phyloP scores from a whole-genome alignment of 2,797 vertebrate species.

The Sphenodon punctatus region DNA sequence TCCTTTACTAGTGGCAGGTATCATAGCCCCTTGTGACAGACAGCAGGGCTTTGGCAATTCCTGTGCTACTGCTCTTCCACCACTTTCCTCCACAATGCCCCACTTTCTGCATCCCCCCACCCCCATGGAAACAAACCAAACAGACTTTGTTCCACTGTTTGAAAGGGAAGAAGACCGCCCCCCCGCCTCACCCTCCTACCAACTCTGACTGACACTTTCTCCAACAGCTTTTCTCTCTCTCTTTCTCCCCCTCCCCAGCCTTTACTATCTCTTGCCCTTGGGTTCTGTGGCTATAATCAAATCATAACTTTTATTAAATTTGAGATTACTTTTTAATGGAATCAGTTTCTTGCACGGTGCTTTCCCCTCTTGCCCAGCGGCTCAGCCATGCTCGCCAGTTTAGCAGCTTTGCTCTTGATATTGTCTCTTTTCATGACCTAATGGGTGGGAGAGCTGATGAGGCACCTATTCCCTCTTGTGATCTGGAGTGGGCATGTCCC shows the following conservation, averaged over 20 bases:
- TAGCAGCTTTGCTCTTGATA: conserved; percentile 56
- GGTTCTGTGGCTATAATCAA: conserved; percentile 79
- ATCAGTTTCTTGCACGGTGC: conserved; percentile 79
- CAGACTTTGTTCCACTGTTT: conserved; percentile 10
- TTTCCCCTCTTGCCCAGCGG: conserved; percentile 75
- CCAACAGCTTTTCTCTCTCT: not conserved
- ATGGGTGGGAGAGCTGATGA: conserved; percentile 15
- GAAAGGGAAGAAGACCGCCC: conserved; percentile 1
- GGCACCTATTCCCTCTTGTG: too few relatives aligned
- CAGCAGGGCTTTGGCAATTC: not conserved
- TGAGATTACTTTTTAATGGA: conserved; percentile 85
- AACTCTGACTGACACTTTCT: rapidly evolving
- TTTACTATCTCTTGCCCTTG: conserved; percentile 67
- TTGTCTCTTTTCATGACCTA: conserved; percentile 60
- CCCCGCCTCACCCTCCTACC: too few relatives aligned
- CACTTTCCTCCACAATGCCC: too few relatives aligned
- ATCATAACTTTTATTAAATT: conserved; percentile 86
- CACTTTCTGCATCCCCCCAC: not conserved
- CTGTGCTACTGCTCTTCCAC: not conserved
- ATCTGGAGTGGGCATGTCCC: too few relatives aligned
- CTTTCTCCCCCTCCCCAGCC: not conserved
- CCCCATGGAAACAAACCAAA: conserved; percentile 35
- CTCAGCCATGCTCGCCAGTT: conserved; percentile 54
- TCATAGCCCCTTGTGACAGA: too few relatives aligned
- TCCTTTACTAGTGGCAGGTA: too few relatives aligned